Evolutionary conservation across 2,888 invertebrate genomes (phyloP).

Genomic region (Philereme transversata): DNA sequence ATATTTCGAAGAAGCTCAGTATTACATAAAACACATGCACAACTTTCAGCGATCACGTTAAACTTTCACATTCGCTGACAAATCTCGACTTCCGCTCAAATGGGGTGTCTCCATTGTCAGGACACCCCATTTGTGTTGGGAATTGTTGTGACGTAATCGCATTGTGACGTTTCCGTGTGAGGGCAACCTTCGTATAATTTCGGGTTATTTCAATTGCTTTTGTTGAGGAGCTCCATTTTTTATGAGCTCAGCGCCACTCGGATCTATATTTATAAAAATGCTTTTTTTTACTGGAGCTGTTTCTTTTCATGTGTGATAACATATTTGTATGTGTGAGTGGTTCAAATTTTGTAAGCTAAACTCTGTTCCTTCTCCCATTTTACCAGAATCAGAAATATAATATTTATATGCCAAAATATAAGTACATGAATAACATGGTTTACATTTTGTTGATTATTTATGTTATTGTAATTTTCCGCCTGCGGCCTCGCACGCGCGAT

Average conservation of each 20-base stretch:
- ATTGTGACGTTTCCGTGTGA: conserved; percentile 26
- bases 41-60: conserved; percentile 18
- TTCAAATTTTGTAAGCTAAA: no score
- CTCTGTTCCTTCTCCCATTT: no score
- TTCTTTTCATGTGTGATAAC: no score
- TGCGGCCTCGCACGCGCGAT: no score
- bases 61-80: conserved; percentile 31
- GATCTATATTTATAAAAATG: neutral
- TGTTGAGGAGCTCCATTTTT: conserved; percentile 20
- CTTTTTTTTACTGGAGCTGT: no score
- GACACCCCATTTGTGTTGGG: conserved; percentile 20
- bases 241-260: conserved; percentile 13
- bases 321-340: no score
- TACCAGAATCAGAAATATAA: no score
- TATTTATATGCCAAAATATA: no score
- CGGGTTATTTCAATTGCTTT: conserved; percentile 28
- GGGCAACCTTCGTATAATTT: conserved; percentile 24
- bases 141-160: conserved; percentile 29
- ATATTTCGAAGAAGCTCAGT: neutral
- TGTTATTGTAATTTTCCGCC: no score
- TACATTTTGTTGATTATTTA: no score
- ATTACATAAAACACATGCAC: conserved; percentile 4
- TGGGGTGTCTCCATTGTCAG: conserved; percentile 22
- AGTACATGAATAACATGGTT: no score
- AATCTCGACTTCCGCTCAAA: conserved; percentile 21